phyloP scores from a whole-genome alignment of 37 sponge, comb jelly and placozoan species.

The Cliona cf. orientalis region DNA sequence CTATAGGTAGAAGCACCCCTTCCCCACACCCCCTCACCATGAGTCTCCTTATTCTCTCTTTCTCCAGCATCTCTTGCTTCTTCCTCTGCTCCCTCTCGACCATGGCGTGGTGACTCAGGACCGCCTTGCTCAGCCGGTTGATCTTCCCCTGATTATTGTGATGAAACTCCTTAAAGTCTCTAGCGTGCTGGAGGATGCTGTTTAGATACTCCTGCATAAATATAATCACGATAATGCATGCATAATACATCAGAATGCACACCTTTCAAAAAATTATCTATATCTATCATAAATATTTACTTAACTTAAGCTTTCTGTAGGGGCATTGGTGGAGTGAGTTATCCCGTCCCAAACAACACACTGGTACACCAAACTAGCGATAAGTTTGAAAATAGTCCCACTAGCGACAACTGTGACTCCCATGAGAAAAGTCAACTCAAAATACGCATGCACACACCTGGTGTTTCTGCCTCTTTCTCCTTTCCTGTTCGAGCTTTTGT shows the following conservation, averaged over 20 bases:
- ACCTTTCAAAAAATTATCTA: too few species aligned
- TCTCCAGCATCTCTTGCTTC: constrained; percentile 94
- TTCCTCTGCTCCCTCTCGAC: constrained; percentile 97
- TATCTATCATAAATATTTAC: too few species aligned
- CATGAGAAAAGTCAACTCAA: background rate
- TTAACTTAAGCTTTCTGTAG: too few species aligned
- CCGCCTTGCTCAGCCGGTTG: constrained; percentile 81
- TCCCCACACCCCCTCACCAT: constrained; percentile 94
- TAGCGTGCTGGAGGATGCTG: constrained; percentile 89
- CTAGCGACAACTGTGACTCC: background rate
- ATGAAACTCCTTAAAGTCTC: constrained; percentile 97
- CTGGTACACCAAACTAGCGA: too few species aligned
- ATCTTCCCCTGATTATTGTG: constrained; percentile 70
- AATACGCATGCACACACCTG: too few species aligned
- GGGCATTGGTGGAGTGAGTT: too few species aligned
- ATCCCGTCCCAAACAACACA: too few species aligned
- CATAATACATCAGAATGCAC: too few species aligned
- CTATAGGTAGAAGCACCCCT: too few species aligned
- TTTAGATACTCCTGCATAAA: constrained; percentile 81
- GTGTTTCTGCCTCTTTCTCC: constrained; percentile 90
- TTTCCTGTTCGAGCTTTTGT: constrained; percentile 91
- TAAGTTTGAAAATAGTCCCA: too few species aligned
- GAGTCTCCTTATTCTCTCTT: constrained; percentile 90
- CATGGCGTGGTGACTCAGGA: constrained; percentile 88
- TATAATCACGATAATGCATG: too few species aligned